phyloP scores from a whole-genome alignment of 2,888 invertebrate genomes.

The Flabesymbios commensalis region DNA sequence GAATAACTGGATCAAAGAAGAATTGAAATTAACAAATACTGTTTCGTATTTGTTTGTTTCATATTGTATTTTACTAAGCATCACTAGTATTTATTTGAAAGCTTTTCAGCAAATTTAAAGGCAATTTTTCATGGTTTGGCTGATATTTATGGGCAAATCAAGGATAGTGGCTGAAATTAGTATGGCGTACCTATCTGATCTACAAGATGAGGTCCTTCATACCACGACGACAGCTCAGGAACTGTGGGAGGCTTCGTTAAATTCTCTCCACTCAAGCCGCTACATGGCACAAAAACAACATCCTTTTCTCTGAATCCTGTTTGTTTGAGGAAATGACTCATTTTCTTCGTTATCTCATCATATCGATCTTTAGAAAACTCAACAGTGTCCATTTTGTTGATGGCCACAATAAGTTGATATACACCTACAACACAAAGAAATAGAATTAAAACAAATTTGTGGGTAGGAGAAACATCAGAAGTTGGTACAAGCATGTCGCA shows the following conservation, averaged over 20 bases:
- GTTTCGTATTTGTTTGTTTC: too few species aligned
- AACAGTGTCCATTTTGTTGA: constrained; percentile 96
- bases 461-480: not conserved
- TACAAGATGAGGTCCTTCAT: constrained; percentile 81
- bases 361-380: constrained; percentile 91
- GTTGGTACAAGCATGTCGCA: not conserved
- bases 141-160: too few species aligned
- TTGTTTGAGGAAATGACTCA: constrained; percentile 77
- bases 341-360: constrained; percentile 76
- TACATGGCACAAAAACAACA: constrained; percentile 89
- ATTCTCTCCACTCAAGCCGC: constrained; percentile 95
- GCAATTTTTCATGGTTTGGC: too few species aligned
- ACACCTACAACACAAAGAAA: constrained; percentile 71
- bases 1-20: too few species aligned
- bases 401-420: constrained; percentile 88
- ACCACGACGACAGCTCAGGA: constrained; percentile 72
- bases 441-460: not conserved
- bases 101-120: too few species aligned
- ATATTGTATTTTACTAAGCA: too few species aligned
- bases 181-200: constrained; percentile 77
- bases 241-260: constrained; percentile 71
- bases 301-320: constrained; percentile 66
- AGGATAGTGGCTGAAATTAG: too few species aligned
- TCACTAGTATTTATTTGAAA: too few species aligned
- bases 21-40: too few species aligned